phyloP scores from a whole-genome alignment of 2,797 vertebrate species.

The Pteropus rufus region DNA sequence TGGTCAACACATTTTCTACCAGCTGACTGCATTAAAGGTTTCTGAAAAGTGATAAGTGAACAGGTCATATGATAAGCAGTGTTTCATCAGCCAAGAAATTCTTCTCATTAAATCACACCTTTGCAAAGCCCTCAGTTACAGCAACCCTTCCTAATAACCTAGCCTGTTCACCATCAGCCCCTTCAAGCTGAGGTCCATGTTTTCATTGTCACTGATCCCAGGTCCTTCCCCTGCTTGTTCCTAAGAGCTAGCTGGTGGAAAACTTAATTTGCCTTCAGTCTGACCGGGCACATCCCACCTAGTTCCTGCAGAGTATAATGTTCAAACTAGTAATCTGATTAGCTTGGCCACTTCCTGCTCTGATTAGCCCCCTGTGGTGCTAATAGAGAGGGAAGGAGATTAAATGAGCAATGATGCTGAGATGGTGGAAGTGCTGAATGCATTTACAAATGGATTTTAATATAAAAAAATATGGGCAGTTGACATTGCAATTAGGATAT shows the following conservation, averaged over 20 bases:
- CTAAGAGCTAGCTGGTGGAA: not conserved
- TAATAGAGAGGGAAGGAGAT: slow-evolving; percentile 53
- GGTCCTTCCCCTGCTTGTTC: not conserved
- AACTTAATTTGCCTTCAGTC: slow-evolving; percentile 36
- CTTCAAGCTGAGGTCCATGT: not conserved
- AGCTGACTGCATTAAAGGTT: not conserved
- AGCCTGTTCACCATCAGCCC: not conserved
- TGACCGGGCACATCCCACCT: slow-evolving; percentile 39
- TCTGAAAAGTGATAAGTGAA: not conserved
- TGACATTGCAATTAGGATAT: slow-evolving; percentile 52
- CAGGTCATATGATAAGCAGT: not conserved
- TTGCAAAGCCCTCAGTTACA: not conserved
- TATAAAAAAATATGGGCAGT: slow-evolving; percentile 61
- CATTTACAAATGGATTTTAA: slow-evolving; percentile 62
- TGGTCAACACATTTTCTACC: not conserved
- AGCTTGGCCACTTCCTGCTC: slow-evolving; percentile 7
- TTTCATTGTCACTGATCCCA: not conserved
- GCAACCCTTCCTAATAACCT: not conserved
- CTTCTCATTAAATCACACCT: not conserved
- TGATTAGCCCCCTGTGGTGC: not conserved
- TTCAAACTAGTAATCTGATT: slow-evolving; percentile 60
- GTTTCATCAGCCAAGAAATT: not conserved
- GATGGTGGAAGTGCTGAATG: slow-evolving; percentile 45
- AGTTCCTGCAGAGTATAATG: slow-evolving; percentile 42
- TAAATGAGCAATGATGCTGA: slow-evolving; percentile 35